Evolutionary conservation across 1,140 invertebrate species (phyloP), one percentile per base, ranked within the genome.

Genomic region (Trachymyrmex cornetzi): DNA sequence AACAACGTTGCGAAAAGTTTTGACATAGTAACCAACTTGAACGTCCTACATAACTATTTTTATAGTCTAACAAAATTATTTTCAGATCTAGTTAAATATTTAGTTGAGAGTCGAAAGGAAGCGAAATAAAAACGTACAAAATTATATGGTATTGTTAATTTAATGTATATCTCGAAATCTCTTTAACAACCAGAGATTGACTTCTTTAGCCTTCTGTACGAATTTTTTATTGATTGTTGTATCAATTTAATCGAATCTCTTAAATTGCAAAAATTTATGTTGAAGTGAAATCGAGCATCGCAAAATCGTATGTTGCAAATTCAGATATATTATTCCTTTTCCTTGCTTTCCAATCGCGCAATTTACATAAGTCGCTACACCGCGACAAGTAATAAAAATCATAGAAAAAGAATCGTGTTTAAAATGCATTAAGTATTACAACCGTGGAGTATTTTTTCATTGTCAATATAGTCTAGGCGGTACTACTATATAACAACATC

Each of bases 381-480:
- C 34, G 82, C 30, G 12, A 50, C 30, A 48, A 16, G 22, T 34
- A 79, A 79, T 85, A 85, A 85, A 85, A 66, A 79, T 85, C 74
- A 85, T 77, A 64, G 48, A 85, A 57, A 22, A 44, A 44, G 38
- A 44, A 44, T 44, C 16, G 50, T 79, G 27, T 5, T 55, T 85
- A 66, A 85, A 79, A 79, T 77, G n/a, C 48, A 6, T 79, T 50
- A 50, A 44, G 38, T 44, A 44, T 11, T 85, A 79, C 74, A 44
- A 79, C n/a, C 30, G 22, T 44, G 3, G 7, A 44, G 55, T 55
- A 16, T 24, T 63, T 75, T 74, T 75, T 69, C 74, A 44, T 14
- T 22, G 67, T 22, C 34, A 48, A 34, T 63, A 59, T 50, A 67
- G 63, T 27, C 48, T 53, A 34, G 9, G 38, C 38, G 2, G 53